Conservation (phyloP, 2,888 invertebrate species). For the Tinea pellionella region DNA sequence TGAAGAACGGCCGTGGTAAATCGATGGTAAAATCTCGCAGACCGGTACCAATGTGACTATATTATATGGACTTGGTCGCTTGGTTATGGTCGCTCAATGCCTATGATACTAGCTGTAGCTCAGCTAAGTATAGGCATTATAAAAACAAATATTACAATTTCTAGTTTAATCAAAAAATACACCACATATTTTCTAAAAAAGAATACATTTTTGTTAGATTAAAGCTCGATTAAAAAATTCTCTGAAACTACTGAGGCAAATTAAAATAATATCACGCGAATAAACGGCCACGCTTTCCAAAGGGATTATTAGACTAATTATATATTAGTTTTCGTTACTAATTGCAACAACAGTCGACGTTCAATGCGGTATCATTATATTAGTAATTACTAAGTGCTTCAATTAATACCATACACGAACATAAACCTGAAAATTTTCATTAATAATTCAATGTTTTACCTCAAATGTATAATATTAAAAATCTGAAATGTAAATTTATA, state of each 20-base stretch:
- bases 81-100: too few relatives aligned
- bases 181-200: too few relatives aligned
- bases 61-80: too few relatives aligned
- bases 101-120: too few relatives aligned
- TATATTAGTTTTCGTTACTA: neutral
- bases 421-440: conserved; percentile 42
- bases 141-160: too few relatives aligned
- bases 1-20: too few relatives aligned
- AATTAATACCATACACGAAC: neutral
- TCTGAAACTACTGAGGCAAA: neutral
- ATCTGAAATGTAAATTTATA: too few relatives aligned
- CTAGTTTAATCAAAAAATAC: too few relatives aligned
- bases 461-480: conserved; percentile 42
- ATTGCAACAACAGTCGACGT: neutral
- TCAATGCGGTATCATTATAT: neutral
- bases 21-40: too few relatives aligned
- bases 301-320: neutral
- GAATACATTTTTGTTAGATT: too few relatives aligned
- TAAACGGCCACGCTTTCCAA: neutral
- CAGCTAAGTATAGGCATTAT: too few relatives aligned
- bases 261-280: neutral
- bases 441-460: conserved; percentile 60
- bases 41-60: too few relatives aligned
- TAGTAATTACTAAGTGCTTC: neutral
- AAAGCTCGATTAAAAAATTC: neutral